Base-by-base conservation (phyloP, 1,140 invertebrate genomes). In the Brachionus plicatilis region DNA sequence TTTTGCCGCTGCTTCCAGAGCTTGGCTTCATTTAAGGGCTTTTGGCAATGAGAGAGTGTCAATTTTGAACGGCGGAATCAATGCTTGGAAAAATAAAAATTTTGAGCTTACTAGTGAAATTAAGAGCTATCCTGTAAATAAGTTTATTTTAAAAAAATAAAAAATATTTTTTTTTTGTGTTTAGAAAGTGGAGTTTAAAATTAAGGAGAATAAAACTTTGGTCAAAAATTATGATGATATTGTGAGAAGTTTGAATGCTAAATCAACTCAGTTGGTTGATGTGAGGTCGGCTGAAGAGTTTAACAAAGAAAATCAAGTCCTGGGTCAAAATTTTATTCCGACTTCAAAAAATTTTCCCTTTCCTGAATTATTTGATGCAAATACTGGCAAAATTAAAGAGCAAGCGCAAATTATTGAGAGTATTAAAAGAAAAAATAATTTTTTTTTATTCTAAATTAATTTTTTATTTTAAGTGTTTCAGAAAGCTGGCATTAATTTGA, bases 1-100 rank as follows among this genome's bases (percentile, higher is more conserved):
- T 11, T 87, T 85, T 66, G 86, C 85, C 41, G 41, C 86, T 27
- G 85, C 85, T 11, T 84, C 85, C 24, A 47, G 86, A 47, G 85
- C 83, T 3, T 87, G 85, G 86, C 86, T 86, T 86, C 86, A 85
- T 43, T 86, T 87, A 11, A 86, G 83, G 70, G 87, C 86, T 84
- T 56, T 45, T 65, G 86, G 87, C 17, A 85, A 86, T 33, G 41
- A 85, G 8, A 85, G 78, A 6, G 85, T 87, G 8, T 86, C 85
- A 4, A 82, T 87, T 47, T 75, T 87, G 43, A 83, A 87, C 80
- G 87, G 87, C 9, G 87, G 87, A 14, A 70, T 85, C 9, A 66
- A 85, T 37, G 83, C 85, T 83, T 87, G 87, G 87, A 11, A 29
- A 7, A 65, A 60, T 14, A 79, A 60, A 56, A 79, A 79, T 11